Evolutionary conservation across 2,113 vertebrate species (phyloP), one percentile per base, ranked within the genome.

Genomic region (Strix uralensis): DNA sequence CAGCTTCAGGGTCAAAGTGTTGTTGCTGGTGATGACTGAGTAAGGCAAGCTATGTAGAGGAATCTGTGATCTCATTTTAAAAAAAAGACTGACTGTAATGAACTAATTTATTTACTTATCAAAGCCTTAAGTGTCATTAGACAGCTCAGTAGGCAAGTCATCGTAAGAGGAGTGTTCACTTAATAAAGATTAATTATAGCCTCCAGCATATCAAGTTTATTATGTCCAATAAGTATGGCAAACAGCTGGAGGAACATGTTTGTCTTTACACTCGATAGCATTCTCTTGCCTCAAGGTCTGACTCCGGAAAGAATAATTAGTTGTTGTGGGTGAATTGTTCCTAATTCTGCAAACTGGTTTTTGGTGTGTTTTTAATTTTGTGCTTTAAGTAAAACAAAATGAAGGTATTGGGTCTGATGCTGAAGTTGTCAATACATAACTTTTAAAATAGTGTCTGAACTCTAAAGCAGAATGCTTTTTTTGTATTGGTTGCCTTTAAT

Each of bases 121-220:
- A 94, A 91, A 90, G 42, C 47, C 69, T 79, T 88, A 81, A 94
- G 70, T 94, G 81, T 94, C 71, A 90, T 90, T 91, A 92, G 84
- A 61, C 74, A 92, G 91, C 91, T 91, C 67, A 83, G 90, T 86
- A 94, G 94, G 81, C 95, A 91, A 94, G 92, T 90, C 34, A 79
- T 92, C 5, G 4, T 84, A 81, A 87, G 70, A 95, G 91, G 92
- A 94, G 67, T 92, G 90, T 94, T 97, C 95, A 96, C 95, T 97
- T 97, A 94, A 91, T 96, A 96, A 95, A 97, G 97, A 97, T 94
- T 97, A 97, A 97, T 95, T 69, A 94, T 95, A 94, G 97, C 97
- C 97, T 96, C 92, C 51, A 93, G 97, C 96, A 90, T 85, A 96
- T 96, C 95, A 92, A 96, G 96, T 96, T 96, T 94, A 94, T 63